Conservation (phyloP, 1,140 invertebrate genomes). For the Solenopsis fugax region DNA sequence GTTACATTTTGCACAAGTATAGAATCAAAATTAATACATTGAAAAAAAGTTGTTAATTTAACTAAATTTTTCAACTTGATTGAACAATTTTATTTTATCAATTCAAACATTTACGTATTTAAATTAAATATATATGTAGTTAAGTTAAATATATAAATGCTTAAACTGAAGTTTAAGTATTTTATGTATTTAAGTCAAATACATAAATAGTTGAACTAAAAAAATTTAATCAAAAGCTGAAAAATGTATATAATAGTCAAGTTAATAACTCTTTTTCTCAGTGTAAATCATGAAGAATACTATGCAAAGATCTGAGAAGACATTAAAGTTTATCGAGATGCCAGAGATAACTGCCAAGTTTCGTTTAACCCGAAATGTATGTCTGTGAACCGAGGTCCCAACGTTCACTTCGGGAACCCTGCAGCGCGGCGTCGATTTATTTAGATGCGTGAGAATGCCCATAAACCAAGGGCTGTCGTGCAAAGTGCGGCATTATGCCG, state of each 20-base stretch:
- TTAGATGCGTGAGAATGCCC: conserved; percentile 44
- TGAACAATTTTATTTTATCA: too few species aligned
- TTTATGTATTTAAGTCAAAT: too few species aligned
- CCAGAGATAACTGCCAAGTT: background rate
- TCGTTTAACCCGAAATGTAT: background rate
- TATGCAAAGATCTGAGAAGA: background rate
- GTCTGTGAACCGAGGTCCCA: background rate
- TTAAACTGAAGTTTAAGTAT: too few species aligned
- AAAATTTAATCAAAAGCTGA: too few species aligned
- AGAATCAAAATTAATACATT: background rate
- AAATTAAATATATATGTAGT: too few species aligned
- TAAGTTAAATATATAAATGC: too few species aligned
- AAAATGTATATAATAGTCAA: too few species aligned
- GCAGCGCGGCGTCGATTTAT: conserved; percentile 14
- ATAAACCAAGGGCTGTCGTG: conserved; percentile 45
- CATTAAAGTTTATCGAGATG: background rate
- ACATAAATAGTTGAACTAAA: too few species aligned
- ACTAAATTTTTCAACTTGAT: too few species aligned
- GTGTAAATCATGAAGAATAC: background rate
- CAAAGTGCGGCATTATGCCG: conserved; percentile 37
- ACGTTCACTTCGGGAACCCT: background rate
- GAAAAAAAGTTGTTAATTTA: too few species aligned
- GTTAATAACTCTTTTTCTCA: too few species aligned
- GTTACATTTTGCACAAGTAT: background rate
- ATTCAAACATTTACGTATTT: too few species aligned